Base-by-base conservation (phyloP, 1,140 invertebrate species). In the Drosophila parabipectinata region DNA sequence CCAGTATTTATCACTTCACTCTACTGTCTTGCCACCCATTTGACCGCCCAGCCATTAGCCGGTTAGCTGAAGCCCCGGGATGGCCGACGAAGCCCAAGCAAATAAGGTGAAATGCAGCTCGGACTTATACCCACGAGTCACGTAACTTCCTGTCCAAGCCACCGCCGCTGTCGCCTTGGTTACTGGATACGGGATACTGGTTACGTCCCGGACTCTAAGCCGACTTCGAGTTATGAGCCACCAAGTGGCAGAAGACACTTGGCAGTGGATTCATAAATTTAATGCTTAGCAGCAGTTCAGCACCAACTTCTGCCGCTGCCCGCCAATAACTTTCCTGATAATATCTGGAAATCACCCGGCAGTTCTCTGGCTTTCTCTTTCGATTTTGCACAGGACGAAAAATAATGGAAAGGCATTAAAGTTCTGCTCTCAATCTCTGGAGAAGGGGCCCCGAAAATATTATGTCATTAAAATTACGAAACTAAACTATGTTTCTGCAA, bases 61-160 rank as follows among this genome's bases (percentile, higher is more conserved):
- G 10, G 24, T 12, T 1, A 58, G 44, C 44, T 32, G 32, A 32
- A 50, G 41, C 12, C 10, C 12, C 10, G 34, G 7, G 21, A 21
- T 44, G 44, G 24, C 32, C 44, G 67, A 57, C 47, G 67, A 57
- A 57, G 68, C 59, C 56, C 67, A 60, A 47, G 67, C 54, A 75
- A 66, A 75, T 74, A 75, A 75, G 72, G 72, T 75, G 72, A 75
- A 74, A 66, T 66, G 72, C 72, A 75, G 72, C 73, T 66, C 30
- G 50, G 68, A 72, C 78, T 85, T 87, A 87, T 87, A 57, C 82
- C 82, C 82, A 88, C 71, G 82, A 87, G 82, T 87, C 82, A 87
- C 82, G 82, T 87, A 87, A 87, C 82, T 85, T 85, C 83, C 83
- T 78, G 62, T 76, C 44, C 62, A 41, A 44, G 41, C 14, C 41